These are phyloP conservation scores for Melospiza georgiana DNA, from an alignment of 2,113 vertebrate species.

Conservation along the genomic window DNA sequence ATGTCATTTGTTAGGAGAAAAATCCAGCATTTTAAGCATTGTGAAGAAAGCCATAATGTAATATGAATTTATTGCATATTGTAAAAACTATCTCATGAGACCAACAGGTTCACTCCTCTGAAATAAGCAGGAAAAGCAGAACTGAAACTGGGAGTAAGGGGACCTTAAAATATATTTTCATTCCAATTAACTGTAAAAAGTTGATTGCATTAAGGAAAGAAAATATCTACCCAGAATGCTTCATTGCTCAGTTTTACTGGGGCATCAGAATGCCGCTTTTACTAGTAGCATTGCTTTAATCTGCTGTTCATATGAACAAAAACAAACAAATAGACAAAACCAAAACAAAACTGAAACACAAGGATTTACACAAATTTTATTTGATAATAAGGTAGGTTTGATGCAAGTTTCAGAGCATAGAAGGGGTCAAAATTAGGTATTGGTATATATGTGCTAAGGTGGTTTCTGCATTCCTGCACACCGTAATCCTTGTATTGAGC, in stretches of 20 bases:
- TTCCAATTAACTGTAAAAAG: background rate
- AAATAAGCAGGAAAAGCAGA: background rate
- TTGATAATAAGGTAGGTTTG: background rate
- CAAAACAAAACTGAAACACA: background rate
- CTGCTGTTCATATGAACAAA: background rate
- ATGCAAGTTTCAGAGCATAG: background rate
- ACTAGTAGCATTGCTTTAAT: background rate
- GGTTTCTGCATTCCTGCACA: background rate
- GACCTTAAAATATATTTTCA: background rate
- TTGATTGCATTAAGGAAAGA: background rate
- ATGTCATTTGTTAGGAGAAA: background rate
- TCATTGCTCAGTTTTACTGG: background rate
- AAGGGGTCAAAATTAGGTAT: background rate
- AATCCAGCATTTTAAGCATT: background rate
- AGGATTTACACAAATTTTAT: background rate
- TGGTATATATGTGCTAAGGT: background rate
- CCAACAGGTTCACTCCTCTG: background rate
- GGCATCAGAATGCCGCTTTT: background rate
- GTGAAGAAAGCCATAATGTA: background rate
- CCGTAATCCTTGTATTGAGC: fast-evolving
- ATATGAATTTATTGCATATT: background rate
- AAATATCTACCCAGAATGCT: background rate
- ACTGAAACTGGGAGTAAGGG: background rate
- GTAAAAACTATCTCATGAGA: background rate
- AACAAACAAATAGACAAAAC: background rate